Evolutionary conservation across 2,888 invertebrate genomes (phyloP).

Genomic region (Disparrhopalites patrizii): DNA sequence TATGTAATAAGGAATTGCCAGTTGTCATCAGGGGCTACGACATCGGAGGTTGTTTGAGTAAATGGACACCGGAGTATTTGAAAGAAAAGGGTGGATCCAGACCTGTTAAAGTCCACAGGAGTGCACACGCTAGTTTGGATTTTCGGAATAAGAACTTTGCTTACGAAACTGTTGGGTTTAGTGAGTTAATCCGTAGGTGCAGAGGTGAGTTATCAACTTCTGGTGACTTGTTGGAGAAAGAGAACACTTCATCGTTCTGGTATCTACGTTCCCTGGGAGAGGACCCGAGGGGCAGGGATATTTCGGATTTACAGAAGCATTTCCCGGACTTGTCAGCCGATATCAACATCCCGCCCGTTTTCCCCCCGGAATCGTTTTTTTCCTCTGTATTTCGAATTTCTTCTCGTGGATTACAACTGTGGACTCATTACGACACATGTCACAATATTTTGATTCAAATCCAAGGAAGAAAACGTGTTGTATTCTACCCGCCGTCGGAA

Average conservation of each 20-base stretch:
- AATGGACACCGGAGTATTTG: conserved; percentile 55
- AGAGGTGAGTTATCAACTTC: neutral
- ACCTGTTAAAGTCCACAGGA: conserved; percentile 56
- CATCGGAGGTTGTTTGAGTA: conserved; percentile 53
- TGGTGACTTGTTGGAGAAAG: conserved; percentile 28
- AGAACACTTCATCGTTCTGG: conserved; percentile 42
- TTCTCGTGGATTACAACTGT: conserved; percentile 55
- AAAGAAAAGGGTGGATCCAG: conserved; percentile 50
- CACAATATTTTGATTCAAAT: conserved; percentile 58
- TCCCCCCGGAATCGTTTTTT: conserved; percentile 53
- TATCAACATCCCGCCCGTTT: conserved; percentile 53
- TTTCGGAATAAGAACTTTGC: conserved; percentile 56
- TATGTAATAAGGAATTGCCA: conserved; percentile 49
- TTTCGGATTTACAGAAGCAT: conserved; percentile 54
- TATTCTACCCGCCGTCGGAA: conserved; percentile 55
- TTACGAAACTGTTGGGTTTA: conserved; percentile 55
- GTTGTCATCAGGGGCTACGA: conserved; percentile 53
- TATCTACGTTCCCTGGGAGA: conserved; percentile 54
- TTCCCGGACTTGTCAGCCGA: conserved; percentile 55
- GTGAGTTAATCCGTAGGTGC: conserved; percentile 52
- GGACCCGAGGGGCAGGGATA: conserved; percentile 54
- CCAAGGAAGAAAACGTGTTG: conserved; percentile 54
- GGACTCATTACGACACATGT: conserved; percentile 61
- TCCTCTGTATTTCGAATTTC: conserved; percentile 58
- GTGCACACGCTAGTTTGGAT: conserved; percentile 53